phyloP scores from a whole-genome alignment of 2,797 vertebrate genomes.

The Luscinia megarhynchos region DNA sequence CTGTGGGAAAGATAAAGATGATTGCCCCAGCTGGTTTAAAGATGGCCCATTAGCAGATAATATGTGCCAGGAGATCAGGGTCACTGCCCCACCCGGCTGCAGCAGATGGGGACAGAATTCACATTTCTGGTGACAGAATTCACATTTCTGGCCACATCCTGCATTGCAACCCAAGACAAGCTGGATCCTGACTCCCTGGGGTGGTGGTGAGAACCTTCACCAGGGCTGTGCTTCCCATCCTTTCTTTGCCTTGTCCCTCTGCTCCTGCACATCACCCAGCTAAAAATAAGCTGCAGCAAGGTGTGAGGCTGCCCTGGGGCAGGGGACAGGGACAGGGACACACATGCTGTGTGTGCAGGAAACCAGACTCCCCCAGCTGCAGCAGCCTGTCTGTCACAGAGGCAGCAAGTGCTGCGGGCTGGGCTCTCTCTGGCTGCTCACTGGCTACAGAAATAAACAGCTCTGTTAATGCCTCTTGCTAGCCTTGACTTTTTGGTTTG shows the following conservation, averaged over 20 bases:
- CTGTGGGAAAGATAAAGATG: too few relatives aligned
- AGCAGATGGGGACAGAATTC: too few relatives aligned
- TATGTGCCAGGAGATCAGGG: too few relatives aligned
- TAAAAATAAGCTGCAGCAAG: conserved; percentile 11
- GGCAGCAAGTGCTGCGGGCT: neutral
- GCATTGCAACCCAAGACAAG: too few relatives aligned
- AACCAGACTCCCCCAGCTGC: conserved; percentile 15
- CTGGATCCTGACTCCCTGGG: neutral
- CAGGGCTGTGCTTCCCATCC: neutral
- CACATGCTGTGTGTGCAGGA: neutral
- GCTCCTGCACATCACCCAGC: neutral
- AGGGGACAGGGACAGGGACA: neutral
- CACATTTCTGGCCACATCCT: too few relatives aligned
- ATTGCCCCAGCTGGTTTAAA: too few relatives aligned
- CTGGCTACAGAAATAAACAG: conserved; percentile 25
- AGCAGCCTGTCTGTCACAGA: neutral
- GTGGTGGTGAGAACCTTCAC: neutral
- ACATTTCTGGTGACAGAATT: too few relatives aligned
- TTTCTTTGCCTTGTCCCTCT: neutral
- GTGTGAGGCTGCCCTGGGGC: neutral
- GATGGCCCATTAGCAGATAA: too few relatives aligned
- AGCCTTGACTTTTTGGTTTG: conserved; percentile 30
- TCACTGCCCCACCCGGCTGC: too few relatives aligned
- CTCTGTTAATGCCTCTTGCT: neutral
- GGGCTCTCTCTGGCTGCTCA: neutral